A percentile compares a stretch with the other conserved stretches of the same genome.
Conservation (phyloP, 92 coral and sea anemone genomes). For the Phenganax subtilis region DNA sequence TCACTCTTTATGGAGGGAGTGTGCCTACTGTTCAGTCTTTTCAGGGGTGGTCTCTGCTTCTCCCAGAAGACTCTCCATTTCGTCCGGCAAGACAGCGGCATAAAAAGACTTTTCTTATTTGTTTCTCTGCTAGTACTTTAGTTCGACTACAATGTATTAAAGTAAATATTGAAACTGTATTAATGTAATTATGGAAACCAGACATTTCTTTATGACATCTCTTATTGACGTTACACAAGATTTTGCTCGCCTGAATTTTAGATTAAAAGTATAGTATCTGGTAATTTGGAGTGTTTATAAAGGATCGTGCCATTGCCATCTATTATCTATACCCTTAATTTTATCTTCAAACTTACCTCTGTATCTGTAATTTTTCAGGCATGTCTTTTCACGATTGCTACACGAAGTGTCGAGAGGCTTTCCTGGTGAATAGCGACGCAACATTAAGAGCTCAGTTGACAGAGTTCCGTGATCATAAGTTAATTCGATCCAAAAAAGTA, state of each 20-base stretch:
- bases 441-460: slow-evolving; percentile 87
- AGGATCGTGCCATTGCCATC: no score
- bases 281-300: no score
- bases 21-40: slow-evolving; percentile 35
- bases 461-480: slow-evolving; percentile 87
- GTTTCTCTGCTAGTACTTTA: no score
- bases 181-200: no score
- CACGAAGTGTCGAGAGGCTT: slow-evolving; percentile 79
- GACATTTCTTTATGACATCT: no score
- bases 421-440: slow-evolving; percentile 87
- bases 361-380: slow-evolving; percentile 48
- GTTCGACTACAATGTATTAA: no score
- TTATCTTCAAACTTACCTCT: no score
- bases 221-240: no score
- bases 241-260: no score
- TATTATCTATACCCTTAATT: background rate
- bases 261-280: no score
- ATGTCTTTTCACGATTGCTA: slow-evolving; percentile 77
- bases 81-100: background rate
- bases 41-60: slow-evolving; percentile 60
- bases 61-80: slow-evolving; percentile 50
- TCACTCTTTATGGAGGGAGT: slow-evolving; percentile 20
- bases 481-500: slow-evolving; percentile 81
- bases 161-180: no score
- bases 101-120: no score